Base-by-base conservation (phyloP, 1,140 invertebrate genomes). In the Drosophila setifemur region DNA sequence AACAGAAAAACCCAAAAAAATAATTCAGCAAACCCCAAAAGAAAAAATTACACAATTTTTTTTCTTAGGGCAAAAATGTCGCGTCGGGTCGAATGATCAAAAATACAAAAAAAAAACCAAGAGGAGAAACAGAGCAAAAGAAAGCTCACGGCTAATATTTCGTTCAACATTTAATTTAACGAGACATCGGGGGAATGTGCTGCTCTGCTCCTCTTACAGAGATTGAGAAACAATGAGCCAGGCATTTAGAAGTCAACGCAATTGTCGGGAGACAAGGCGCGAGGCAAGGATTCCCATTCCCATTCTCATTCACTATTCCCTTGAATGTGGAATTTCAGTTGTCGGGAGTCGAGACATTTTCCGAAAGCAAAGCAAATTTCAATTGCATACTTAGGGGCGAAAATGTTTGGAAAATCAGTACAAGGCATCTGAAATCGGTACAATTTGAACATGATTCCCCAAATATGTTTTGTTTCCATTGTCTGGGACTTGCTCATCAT, bases 111-210 rank as follows among this genome's bases (percentile, higher is more conserved):
- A 44, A 44, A 26, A 11, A 14, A 26, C 39, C 49, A 37, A 68
- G 28, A 42, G 37, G 23, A 23, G 37, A 21, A 42, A 44, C 26
- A 23, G 37, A 21, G 42, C 29, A 9, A 47, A 19, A 29, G 33
- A 33, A 48, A 60, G 37, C 53, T 67, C 54, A 12, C 43, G 49
- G 52, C 83, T 88, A 88, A 88, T 88, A 88, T 88, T 83, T 88
- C 74, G 83, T 81, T 88, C 73, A 88, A 88, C 83, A 83, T 88
- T 88, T 83, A 73, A 88, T 88, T 88, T 86, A 86, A 86, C 81
- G 75, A 86, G 81, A 50, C 72, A 44, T 55, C 60, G 21, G 66
- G 67, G 66, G 53, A 60, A 58, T 70, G n/a, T n/a, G n/a, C n/a
- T n/a, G n/a, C n/a, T n/a, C n/a, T n/a, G 64, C 60, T 64, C 53